Base-by-base conservation (phyloP, 2,113 vertebrate species). In the Hydropotes inermis region DNA sequence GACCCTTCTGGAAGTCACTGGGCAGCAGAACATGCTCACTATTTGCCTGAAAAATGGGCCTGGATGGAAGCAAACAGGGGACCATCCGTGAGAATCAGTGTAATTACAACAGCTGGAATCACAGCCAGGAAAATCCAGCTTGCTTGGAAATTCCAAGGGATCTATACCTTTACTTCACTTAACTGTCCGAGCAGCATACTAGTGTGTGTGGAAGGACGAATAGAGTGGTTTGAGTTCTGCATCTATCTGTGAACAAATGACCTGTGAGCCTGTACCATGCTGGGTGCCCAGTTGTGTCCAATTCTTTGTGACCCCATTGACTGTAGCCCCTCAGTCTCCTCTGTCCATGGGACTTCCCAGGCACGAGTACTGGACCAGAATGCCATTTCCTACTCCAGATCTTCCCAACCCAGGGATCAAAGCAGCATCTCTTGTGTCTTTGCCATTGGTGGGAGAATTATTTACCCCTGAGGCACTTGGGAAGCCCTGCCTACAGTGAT, bases 41-140 rank as follows among this genome's bases (percentile, higher is more conserved):
- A 52, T 30, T 79, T 96, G 7, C 25, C 60, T 97, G 61, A 98
- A 74, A 98, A 98, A 96, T 47, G 96, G 85, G 64, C 30, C 82
- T 30, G 30, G 61, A 61, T 81, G 79, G 64, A 95, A 97, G 27
- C 87, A 97, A 76, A 28, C 95, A 94, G 60, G 43, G 50, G 47
- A 88, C 47, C 86, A 90, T 94, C 89, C 98, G 87, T 27, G 36
- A 95, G 60, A 82, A 93, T 93, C 54, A 94, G 93, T 76, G 16
- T 83, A 19, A n/a, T 64, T 93, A 88, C 21, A 3, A 21, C n/a
- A 17, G 11, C 57, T 95, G 27, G 70, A 96, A 91, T 96, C 79
- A 67, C 5, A 91, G 87, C 61, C 94, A 97, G 96, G 67, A 97
- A 91, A 60, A 90, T 23, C 6, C 25, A 92, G 6, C 16, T 50